Base-by-base conservation (phyloP, 2,797 vertebrate species). In the Coluber constrictor region DNA sequence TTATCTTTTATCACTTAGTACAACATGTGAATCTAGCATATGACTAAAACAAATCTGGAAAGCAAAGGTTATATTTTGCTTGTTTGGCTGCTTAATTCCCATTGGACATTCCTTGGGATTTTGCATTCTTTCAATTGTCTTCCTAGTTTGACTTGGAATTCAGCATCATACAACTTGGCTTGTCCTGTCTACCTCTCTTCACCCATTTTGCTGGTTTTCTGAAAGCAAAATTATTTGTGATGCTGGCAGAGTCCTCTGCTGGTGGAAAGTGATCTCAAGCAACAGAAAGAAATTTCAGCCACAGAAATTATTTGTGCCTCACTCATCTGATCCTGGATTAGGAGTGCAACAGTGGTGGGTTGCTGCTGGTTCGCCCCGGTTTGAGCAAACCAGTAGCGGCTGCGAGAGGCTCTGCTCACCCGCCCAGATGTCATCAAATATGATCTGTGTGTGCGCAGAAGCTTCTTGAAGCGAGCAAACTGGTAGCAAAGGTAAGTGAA, bases 321-420 rank as follows among this genome's bases (percentile, higher is more conserved):
- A 79, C 9, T 6, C 37, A 79, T 47, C 18, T 43, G 37, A 43
- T 79, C 37, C 37, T 79, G 37, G 20, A 43, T 79, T 43, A 79
- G 37, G 37, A 79, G 32, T 79, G 9, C 0, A 3, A 43, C 9
- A 54, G 51, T 54, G 9, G 9, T 54, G 51, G 9, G 51, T 54
- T 54, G 51, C 1, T 54, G 10, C 51, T 10, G 9, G 51, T 54
- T 54, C 51, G 9, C 9, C 51, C 51, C 1, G 1, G 51, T 54
- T 54, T 51, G 47, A 51, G 6, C 51, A 54, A 10, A 54, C 51
- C 47, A 1, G 51, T 9, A 54, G 9, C 9, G 9, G 51, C 9
- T 0, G 0, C 0, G 1, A 9, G 51, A 54, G 51, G 9, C 9
- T 54, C 51, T 9, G 8, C 51, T 1, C 51, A 54, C 51, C 9